Base-by-base conservation (phyloP, 2,113 vertebrate species). In the Amblyopsis rosae region DNA sequence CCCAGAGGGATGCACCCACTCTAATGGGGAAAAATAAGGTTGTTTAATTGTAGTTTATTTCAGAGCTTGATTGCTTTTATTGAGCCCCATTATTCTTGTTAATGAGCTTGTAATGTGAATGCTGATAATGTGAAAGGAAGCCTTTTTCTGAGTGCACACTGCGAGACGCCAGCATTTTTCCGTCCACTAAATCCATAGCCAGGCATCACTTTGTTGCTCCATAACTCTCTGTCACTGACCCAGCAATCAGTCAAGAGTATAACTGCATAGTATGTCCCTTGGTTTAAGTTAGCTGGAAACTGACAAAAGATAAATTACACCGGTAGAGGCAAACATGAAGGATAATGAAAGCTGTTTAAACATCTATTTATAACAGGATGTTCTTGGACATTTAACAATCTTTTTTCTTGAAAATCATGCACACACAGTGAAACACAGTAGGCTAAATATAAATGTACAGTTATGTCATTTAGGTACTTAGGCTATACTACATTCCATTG, bases 41-140 rank as follows among this genome's bases (percentile, higher is more conserved):
- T 89, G 87, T 91, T 91, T 92, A 92, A 93, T 91, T 92, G 90
- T 88, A 86, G 87, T 90, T 91, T 90, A 88, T 91, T 91, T 87
- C 89, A 83, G 80, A 77, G 78, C 77, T 84, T 90, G 90, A 93
- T 90, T 93, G 89, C 86, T 91, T 92, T 93, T 90, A 93, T 92
- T 88, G 90, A 92, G 88, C 69, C 67, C 88, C 87, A 92, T 93
- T 91, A 91, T 92, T 93, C 91, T 91, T 88, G 80, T 89, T 93
- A 93, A 93, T 92, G 90, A 93, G 91, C 71, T 84, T 79, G 75
- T 92, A 91, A 91, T 89, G 86, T 80, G 87, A 88, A 84, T 67
- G 82, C 85, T 90, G 87, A 93, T 92, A 86, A 91, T 85, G 81
- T 86, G 75, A 77, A 74, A 65, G 80, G 58, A 55, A 82, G 74